These are phyloP conservation scores for Chaitophorus viminalis DNA, from an alignment of 2,888 invertebrate species.

Conservation along the genomic window DNA sequence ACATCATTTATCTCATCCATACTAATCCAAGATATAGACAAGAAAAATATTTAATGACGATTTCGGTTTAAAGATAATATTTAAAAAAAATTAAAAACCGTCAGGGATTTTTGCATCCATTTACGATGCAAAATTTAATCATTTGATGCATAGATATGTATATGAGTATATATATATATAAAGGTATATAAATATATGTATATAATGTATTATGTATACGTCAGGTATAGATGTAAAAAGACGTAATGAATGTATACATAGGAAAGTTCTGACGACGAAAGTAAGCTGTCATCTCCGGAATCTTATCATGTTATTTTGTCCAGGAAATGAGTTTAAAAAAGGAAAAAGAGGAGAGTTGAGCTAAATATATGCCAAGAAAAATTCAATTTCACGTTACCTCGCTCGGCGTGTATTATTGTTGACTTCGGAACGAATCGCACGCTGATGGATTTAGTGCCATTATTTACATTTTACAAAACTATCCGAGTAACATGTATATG, in stretches of 20 bases:
- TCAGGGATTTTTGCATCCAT: not conserved
- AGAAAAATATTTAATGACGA: not conserved
- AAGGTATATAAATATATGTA: too few species aligned
- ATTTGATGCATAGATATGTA: not conserved
- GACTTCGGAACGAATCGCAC: conserved; percentile 18
- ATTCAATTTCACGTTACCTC: conserved; percentile 22
- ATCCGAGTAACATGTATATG: not conserved
- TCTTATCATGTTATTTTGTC: conserved; percentile 28
- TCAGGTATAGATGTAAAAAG: not conserved
- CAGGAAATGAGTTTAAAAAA: conserved; percentile 45
- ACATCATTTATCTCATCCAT: not conserved
- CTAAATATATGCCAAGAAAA: conserved; percentile 25
- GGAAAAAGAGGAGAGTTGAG: not conserved
- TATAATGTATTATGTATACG: too few species aligned
- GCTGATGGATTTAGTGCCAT: conserved; percentile 21
- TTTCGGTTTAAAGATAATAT: too few species aligned
- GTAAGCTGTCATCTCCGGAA: conserved; percentile 34
- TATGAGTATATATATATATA: not conserved
- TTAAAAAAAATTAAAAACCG: too few species aligned
- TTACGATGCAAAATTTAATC: not conserved
- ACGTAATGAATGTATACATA: not conserved
- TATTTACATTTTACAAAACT: conserved; percentile 22
- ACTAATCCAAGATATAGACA: not conserved
- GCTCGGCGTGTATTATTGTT: not conserved
- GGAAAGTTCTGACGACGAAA: not conserved